Conservation (phyloP, 2,888 invertebrate genomes). For the Xanthorhoe spadicearia region DNA sequence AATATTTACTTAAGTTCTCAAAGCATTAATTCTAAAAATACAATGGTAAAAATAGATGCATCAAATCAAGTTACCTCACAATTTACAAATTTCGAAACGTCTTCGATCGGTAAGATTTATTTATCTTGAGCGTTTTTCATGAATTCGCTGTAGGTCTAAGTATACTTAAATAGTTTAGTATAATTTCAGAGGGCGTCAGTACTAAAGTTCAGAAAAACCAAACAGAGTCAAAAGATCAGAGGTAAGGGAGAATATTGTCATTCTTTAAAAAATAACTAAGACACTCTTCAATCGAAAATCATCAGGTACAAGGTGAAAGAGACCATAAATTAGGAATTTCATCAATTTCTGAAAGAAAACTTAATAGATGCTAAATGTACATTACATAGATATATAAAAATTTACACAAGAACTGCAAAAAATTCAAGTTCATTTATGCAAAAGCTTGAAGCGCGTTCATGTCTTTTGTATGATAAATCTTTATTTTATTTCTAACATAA, state of each 20-base stretch:
- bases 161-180: neutral
- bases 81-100: neutral
- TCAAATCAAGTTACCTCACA: neutral
- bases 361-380: neutral
- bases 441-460: neutral
- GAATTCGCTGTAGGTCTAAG: neutral
- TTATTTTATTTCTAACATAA: neutral
- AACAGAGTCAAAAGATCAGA: neutral
- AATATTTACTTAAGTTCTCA: neutral
- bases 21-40: neutral
- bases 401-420: neutral
- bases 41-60: neutral
- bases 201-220: neutral
- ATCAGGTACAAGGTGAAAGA: too few relatives aligned
- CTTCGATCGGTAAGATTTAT: neutral
- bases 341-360: too few relatives aligned
- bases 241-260: too few relatives aligned
- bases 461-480: constrained; percentile 5
- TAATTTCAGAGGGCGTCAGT: constrained; percentile 9
- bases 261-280: too few relatives aligned
- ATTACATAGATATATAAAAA: neutral
- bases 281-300: neutral
- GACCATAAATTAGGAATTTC: too few relatives aligned
- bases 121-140: neutral
- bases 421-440: neutral